phyloP scores from a whole-genome alignment of 2,113 vertebrate genomes.

The Oryctolagus cuniculus region mOryCun1.1 NC_091453.1:102533501-102534000 shows the following conservation, averaged over 20 bases:
- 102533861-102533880: neutral
- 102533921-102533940: neutral
- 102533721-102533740: neutral
- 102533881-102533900: neutral
- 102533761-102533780: neutral
- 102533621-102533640: neutral
- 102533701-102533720: constrained; percentile 9
- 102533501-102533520: too few species aligned
- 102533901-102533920: neutral
- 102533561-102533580: too few species aligned
- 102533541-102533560: too few species aligned
- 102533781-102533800: neutral
- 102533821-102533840: neutral
- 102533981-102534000: too few species aligned
- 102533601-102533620: too few species aligned
- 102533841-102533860: neutral
- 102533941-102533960: too few species aligned
- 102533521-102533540: too few species aligned
- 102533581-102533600: too few species aligned
- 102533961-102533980: too few species aligned
- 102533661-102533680: constrained; percentile 13
- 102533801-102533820: neutral
- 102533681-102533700: constrained; percentile 14
- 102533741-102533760: neutral
- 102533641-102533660: neutral